A percentile compares a stretch with the other conserved stretches of the same genome.
phyloP scores from a whole-genome alignment of 2,113 vertebrate genomes.

The Mystacornis crossleyi region DNA sequence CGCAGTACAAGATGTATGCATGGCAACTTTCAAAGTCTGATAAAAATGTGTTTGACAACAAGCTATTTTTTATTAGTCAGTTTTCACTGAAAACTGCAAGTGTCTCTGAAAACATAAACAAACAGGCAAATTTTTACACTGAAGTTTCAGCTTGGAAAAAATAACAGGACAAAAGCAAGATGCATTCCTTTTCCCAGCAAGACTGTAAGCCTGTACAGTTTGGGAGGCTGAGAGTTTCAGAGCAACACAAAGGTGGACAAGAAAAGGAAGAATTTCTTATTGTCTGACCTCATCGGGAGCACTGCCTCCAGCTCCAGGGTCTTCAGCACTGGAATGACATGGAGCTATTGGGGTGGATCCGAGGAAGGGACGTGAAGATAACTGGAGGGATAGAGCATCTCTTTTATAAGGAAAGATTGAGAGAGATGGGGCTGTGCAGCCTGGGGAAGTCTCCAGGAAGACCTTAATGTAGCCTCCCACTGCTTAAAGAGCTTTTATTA shows the following conservation, averaged over 20 bases:
- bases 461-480: neutral
- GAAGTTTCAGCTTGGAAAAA: neutral
- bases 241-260: fast-evolving
- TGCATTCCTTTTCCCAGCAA: neutral
- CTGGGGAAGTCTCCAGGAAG: neutral
- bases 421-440: neutral
- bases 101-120: neutral
- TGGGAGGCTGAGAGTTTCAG: neutral
- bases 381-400: too few relatives aligned
- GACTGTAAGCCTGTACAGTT: neutral
- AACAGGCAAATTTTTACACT: neutral
- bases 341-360: neutral
- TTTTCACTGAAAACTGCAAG: neutral
- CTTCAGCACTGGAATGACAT: neutral
- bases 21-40: neutral
- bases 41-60: neutral
- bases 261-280: neutral
- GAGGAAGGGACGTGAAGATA: neutral
- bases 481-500: fast-evolving
- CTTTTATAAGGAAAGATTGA: neutral
- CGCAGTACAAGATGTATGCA: neutral
- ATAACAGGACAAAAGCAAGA: neutral
- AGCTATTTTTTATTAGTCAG: neutral
- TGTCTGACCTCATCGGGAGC: neutral
- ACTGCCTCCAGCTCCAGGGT: neutral